Conservation (phyloP, 2,888 invertebrate genomes). For the Phyllotreta striolata region DNA sequence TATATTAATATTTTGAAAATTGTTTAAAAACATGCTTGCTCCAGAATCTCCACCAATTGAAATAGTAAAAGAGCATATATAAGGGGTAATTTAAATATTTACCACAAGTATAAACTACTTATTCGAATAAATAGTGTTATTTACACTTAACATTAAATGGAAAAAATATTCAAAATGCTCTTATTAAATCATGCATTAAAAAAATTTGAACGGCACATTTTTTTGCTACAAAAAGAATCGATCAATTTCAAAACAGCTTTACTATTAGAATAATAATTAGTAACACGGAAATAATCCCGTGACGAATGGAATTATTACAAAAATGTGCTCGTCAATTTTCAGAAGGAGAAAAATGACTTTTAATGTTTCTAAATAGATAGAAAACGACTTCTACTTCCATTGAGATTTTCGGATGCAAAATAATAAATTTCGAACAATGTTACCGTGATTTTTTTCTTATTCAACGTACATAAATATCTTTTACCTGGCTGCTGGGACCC, state of each 20-base stretch:
- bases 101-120: background rate
- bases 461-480: constrained; percentile 70
- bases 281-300: no score
- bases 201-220: no score
- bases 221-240: no score
- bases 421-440: constrained; percentile 52
- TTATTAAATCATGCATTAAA: background rate
- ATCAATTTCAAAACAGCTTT: no score
- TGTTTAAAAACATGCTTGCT: background rate
- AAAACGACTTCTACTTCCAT: constrained; percentile 21
- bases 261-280: no score
- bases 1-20: constrained; percentile 15
- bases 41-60: no score
- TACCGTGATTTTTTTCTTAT: constrained; percentile 62
- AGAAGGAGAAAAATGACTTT: constrained; percentile 5
- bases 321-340: background rate
- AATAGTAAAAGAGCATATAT: no score
- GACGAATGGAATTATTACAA: background rate
- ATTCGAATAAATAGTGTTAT: constrained; percentile 2
- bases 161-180: no score
- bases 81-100: no score
- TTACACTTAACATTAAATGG: background rate
- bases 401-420: constrained; percentile 29
- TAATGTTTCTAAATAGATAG: constrained; percentile 11
- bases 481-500: constrained; percentile 80